A percentile compares a stretch with the other conserved stretches of the same genome.
Conservation (phyloP, 1,140 invertebrate genomes). For the Cydia splendana region DNA sequence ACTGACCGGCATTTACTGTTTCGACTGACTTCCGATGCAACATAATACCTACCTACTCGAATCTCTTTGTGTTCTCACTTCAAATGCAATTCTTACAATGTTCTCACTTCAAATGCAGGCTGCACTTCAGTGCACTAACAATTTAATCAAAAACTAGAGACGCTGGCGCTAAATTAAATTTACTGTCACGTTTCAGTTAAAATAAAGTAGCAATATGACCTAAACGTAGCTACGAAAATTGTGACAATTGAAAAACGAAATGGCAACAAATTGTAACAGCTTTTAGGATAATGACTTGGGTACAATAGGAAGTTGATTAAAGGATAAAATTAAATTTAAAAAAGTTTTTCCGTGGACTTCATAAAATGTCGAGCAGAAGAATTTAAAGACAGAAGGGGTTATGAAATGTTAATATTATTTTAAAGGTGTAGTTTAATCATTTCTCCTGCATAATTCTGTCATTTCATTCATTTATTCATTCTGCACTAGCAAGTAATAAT, state of each 20-base stretch:
- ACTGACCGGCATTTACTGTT: background rate
- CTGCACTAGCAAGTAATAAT: background rate
- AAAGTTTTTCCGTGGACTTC: too few relatives aligned
- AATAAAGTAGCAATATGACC: background rate
- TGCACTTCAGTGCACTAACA: background rate
- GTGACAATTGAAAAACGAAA: too few relatives aligned
- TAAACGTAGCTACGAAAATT: too few relatives aligned
- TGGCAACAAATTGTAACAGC: too few relatives aligned
- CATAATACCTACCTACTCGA: background rate
- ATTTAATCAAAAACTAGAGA: slow-evolving; percentile 13
- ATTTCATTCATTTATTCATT: background rate
- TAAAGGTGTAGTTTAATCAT: too few relatives aligned
- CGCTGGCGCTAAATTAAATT: background rate
- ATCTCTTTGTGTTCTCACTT: background rate
- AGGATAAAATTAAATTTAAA: too few relatives aligned
- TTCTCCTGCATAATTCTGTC: too few relatives aligned
- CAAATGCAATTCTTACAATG: background rate
- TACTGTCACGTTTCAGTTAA: background rate
- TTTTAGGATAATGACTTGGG: too few relatives aligned
- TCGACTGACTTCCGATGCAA: background rate
- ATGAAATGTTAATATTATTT: too few relatives aligned
- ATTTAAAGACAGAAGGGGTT: too few relatives aligned
- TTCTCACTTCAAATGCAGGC: background rate
- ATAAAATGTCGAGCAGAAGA: too few relatives aligned
- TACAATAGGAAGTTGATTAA: too few relatives aligned